Evolutionary conservation across 2,797 vertebrate genomes (phyloP).

Genomic region (Myripristis murdjan): DNA sequence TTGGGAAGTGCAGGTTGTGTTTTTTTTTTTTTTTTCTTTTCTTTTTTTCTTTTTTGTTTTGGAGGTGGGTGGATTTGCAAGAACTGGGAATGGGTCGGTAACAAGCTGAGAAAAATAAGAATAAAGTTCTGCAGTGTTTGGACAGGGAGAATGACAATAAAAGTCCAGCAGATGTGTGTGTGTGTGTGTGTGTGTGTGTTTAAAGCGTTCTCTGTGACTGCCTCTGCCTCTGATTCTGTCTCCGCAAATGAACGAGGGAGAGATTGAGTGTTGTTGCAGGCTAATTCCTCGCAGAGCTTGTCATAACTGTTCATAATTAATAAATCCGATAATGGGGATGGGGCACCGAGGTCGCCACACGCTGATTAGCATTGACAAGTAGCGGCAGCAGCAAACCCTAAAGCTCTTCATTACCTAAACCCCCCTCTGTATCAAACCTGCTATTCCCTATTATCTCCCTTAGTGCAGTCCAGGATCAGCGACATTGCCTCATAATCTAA

Average conservation of each 20-base stretch:
- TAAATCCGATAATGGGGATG: slow-evolving; percentile 43
- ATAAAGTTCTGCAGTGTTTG: slow-evolving; percentile 25
- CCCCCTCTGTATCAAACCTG: slow-evolving; percentile 5
- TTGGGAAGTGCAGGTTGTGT: slow-evolving; percentile 38
- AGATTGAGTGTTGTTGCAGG: slow-evolving; percentile 41
- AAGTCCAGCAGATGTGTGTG: background rate
- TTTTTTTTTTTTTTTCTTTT: slow-evolving; percentile 10
- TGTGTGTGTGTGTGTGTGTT: no score
- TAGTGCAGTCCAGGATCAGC: background rate
- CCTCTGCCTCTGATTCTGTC: slow-evolving; percentile 10
- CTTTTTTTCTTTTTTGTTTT: no score
- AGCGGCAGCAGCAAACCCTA: slow-evolving; percentile 22
- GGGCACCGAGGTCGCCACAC: slow-evolving; percentile 22
- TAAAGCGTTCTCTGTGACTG: slow-evolving; percentile 39
- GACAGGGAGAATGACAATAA: background rate
- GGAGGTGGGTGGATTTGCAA: slow-evolving; percentile 47
- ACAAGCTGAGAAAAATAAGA: slow-evolving; percentile 18
- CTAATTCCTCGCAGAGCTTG: slow-evolving; percentile 59
- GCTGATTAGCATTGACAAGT: slow-evolving; percentile 57
- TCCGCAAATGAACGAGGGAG: slow-evolving; percentile 16
- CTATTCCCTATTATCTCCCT: slow-evolving; percentile 1
- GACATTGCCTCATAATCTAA: background rate
- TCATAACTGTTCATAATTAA: slow-evolving; percentile 70
- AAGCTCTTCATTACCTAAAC: slow-evolving; percentile 40
- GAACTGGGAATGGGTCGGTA: slow-evolving; percentile 22